Evolutionary conservation across 2,888 invertebrate species (phyloP).

Genomic region (Epinotia demarniana): DNA sequence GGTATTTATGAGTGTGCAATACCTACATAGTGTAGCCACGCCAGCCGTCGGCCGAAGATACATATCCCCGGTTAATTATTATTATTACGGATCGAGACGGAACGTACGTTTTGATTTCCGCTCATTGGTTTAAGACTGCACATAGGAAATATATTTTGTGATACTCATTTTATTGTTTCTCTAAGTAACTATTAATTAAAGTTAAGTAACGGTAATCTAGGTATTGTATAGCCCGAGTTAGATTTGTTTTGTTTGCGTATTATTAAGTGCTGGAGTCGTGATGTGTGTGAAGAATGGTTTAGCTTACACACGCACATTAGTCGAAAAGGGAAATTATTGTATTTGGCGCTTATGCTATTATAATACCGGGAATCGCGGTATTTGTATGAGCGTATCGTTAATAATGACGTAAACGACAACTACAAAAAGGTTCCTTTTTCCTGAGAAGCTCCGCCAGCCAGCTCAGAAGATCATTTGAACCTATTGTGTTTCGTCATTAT

Average conservation of each 20-base stretch:
- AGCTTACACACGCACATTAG: neutral
- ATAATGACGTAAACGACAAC: no score
- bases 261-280: slow-evolving; percentile 14
- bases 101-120: slow-evolving; percentile 58
- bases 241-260: slow-evolving; percentile 53
- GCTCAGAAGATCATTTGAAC: no score
- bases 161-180: slow-evolving; percentile 59
- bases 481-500: no score
- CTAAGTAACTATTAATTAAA: slow-evolving; percentile 51
- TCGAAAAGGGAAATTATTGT: no score
- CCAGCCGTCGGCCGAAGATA: slow-evolving; percentile 62
- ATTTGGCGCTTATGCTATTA: no score
- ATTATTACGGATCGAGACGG: slow-evolving; percentile 62
- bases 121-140: slow-evolving; percentile 73
- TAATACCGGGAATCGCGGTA: no score
- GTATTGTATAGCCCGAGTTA: slow-evolving; percentile 55
- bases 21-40: slow-evolving; percentile 25
- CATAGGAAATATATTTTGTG: slow-evolving; percentile 72
- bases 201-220: slow-evolving; percentile 54
- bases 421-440: no score
- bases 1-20: slow-evolving; percentile 29
- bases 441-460: no score
- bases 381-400: no score
- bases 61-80: slow-evolving; percentile 78
- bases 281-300: slow-evolving; percentile 6